These are phyloP conservation scores for Dryobota labecula DNA, from an alignment of 2,888 invertebrate genomes.

Conservation along the genomic window DNA sequence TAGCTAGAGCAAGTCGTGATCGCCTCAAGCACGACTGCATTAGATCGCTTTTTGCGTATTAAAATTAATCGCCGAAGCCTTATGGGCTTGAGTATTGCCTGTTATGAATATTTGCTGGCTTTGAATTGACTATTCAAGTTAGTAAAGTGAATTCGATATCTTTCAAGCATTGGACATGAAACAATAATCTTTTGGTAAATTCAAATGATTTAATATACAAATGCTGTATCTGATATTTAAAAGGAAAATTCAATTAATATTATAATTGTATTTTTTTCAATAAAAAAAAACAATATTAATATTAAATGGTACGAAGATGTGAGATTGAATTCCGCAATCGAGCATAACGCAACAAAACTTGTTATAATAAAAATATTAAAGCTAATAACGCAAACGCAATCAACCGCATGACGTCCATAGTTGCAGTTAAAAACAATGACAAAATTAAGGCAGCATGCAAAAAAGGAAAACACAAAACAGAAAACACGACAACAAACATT, in stretches of 20 bases:
- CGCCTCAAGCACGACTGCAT: constrained; percentile 74
- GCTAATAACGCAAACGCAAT: constrained; percentile 25
- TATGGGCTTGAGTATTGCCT: constrained; percentile 17
- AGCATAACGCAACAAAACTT: constrained; percentile 28
- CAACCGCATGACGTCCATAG: constrained; percentile 31
- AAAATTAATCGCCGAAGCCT: constrained; percentile 74
- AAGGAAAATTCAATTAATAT: neutral
- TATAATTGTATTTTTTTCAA: neutral
- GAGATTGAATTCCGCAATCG: constrained; percentile 30
- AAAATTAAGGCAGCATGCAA: constrained; percentile 50
- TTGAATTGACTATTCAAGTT: constrained; percentile 11
- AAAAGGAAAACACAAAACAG: constrained; percentile 56
- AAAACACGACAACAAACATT: constrained; percentile 65
- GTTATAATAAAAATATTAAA: constrained; percentile 15
- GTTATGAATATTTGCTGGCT: constrained; percentile 13
- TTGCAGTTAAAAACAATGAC: constrained; percentile 47
- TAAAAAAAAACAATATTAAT: neutral
- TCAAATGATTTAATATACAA: neutral
- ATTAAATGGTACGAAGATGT: neutral
- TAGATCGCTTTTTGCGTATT: constrained; percentile 74
- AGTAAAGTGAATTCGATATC: neutral
- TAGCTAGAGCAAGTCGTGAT: constrained; percentile 75
- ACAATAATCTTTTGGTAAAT: neutral
- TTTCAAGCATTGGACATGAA: constrained; percentile 1
- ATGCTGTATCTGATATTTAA: neutral